A percentile compares a stretch with the other conserved stretches of the same genome.
phyloP scores from a whole-genome alignment of 1,140 invertebrate species.

The Magallana ariakensis region DNA sequence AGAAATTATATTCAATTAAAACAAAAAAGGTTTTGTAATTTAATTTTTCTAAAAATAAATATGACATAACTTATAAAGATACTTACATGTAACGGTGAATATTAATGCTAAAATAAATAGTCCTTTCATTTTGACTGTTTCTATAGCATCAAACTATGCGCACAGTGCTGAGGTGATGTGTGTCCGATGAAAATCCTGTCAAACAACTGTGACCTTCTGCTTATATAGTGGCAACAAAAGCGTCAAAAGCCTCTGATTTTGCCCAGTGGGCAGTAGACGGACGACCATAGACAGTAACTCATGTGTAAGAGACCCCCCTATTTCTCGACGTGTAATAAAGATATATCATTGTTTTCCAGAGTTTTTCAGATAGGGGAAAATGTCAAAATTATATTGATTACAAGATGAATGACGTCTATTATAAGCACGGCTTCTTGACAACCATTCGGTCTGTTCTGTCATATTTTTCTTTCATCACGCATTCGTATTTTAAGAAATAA shows the following conservation, averaged over 20 bases:
- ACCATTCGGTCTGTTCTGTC: not conserved
- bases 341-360: slow-evolving; percentile 13
- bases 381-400: slow-evolving; percentile 8
- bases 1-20: too few species aligned
- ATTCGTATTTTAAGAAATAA: too few species aligned
- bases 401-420: slow-evolving; percentile 8
- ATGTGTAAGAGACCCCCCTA: not conserved
- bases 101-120: slow-evolving; percentile 17
- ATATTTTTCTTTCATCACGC: not conserved
- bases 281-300: not conserved
- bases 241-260: not conserved
- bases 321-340: not conserved
- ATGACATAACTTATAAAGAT: not conserved
- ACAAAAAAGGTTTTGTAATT: too few species aligned
- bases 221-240: slow-evolving; percentile 12
- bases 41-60: too few species aligned
- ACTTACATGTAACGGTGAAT: slow-evolving; percentile 9
- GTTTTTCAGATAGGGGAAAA: not conserved
- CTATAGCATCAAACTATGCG: slow-evolving; percentile 5
- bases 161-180: not conserved
- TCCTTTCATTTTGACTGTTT: slow-evolving; percentile 29
- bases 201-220: not conserved
- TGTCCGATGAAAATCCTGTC: not conserved
- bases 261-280: slow-evolving; percentile 19
- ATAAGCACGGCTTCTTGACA: not conserved